Evolutionary conservation across 2,797 vertebrate species (phyloP), one percentile per base, ranked within the genome.

Genomic region (Eupleurogrammus muticus): DNA sequence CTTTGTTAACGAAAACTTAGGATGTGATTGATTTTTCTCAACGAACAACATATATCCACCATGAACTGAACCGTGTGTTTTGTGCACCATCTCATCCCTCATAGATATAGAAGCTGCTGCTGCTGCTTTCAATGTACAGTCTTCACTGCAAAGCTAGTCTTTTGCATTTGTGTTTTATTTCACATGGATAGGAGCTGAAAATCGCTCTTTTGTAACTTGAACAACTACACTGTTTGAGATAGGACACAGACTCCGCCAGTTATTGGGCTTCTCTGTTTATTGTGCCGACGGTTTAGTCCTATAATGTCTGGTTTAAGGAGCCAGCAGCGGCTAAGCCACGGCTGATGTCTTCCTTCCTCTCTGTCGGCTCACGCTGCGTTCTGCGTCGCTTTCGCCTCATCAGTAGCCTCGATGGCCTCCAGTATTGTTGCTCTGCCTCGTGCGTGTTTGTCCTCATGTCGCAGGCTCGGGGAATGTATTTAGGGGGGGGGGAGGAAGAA

Each of bases 351-450:
- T 23, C 4, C 40, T 28, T 49, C 21, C 34, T 42, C 44, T 59
- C 20, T 4, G 14, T n/a, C 20, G 49, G 23, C 47, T 38, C 2
- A 50, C 2, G 12, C 49, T 44, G 1, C 49, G 17, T 1, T 2
- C 38, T 24, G 20, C 53, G 21, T 17, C 20, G 24, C 34, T 23
- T n/a, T 8, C 24, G 35, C 49, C 11, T 50, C 24, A 38, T 19
- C 66, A 46, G 10, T 44, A 65, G 51, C 61, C 71, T 67, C 55
- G 62, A 73, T 48, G 24, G 10, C 50, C 20, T 76, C 63, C 5
- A 19, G 21, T 36, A 24, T 51, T 48, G n/a, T 38, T 44, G 21
- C n/a, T 9, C 32, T 56, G 69, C 68, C 66, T 28, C 28, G 28
- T 28, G 28, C 6, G 28, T 28, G 28, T 28, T 16, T 40, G 57